phyloP scores from a whole-genome alignment of 2,113 vertebrate genomes.

The Rhynchopsitta pachyrhyncha region DNA sequence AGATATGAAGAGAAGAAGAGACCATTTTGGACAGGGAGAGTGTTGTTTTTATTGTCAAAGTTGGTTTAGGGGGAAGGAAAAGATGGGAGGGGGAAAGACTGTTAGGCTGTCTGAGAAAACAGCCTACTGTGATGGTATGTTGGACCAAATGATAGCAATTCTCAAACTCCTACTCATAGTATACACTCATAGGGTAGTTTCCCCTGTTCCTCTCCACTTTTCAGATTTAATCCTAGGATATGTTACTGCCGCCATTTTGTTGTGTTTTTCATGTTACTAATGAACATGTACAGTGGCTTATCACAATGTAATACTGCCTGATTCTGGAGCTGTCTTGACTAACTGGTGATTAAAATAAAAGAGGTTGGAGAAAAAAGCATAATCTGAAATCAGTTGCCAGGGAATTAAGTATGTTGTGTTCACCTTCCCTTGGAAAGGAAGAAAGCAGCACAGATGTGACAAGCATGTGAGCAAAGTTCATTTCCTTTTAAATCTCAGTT shows the following conservation, averaged over 20 bases:
- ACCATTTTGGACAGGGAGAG: neutral
- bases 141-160: neutral
- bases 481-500: neutral
- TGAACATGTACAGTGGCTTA: neutral
- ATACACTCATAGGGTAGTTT: neutral
- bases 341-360: neutral
- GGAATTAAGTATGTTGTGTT: neutral
- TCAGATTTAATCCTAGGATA: neutral
- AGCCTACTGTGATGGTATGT: neutral
- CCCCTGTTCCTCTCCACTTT: neutral
- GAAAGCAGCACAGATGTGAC: neutral
- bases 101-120: neutral
- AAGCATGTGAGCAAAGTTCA: neutral
- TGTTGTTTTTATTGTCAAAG: neutral
- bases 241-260: neutral
- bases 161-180: neutral
- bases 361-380: neutral
- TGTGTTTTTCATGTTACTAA: neutral
- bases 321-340: neutral
- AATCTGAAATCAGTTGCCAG: neutral
- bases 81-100: fast-evolving
- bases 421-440: neutral
- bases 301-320: fast-evolving
- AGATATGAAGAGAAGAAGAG: neutral
- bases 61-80: neutral